Evolutionary conservation across 2,888 invertebrate species (phyloP).

Genomic region (Serrognathus titanus): DNA sequence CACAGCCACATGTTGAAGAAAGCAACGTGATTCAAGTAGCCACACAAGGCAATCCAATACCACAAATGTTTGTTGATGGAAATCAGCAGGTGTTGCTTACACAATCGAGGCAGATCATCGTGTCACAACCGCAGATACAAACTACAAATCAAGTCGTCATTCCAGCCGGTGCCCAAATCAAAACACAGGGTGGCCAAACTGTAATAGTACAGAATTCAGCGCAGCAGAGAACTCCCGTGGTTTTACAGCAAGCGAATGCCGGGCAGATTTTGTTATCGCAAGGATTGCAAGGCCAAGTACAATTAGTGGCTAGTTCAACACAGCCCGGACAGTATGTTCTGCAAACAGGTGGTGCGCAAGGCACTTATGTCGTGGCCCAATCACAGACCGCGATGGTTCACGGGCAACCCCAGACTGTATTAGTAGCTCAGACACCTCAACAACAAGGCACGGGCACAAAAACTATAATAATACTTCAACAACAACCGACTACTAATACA

Average conservation of each 20-base stretch:
- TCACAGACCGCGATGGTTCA: conserved; percentile 59
- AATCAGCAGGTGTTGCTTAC: conserved; percentile 45
- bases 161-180: conserved; percentile 40
- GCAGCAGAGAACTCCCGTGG: conserved; percentile 39
- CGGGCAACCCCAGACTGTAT: conserved; percentile 61
- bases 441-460: conserved; percentile 64
- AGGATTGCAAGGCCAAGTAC: conserved; percentile 46
- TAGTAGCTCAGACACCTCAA: conserved; percentile 65
- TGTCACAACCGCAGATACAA: conserved; percentile 43
- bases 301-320: conserved; percentile 46
- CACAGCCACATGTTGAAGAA: conserved; percentile 22
- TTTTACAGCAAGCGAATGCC: conserved; percentile 42
- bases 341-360: conserved; percentile 54
- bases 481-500: conserved; percentile 48
- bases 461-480: conserved; percentile 69
- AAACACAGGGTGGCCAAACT: conserved; percentile 43
- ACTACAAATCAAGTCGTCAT: conserved; percentile 34
- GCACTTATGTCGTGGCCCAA: conserved; percentile 64
- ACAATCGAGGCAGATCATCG: conserved; percentile 54
- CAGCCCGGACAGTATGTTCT: conserved; percentile 53
- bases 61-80: conserved; percentile 44
- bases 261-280: conserved; percentile 45
- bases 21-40: conserved; percentile 26
- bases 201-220: conserved; percentile 46
- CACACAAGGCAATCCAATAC: conserved; percentile 21